These are phyloP conservation scores for Phataginus tricuspis DNA, from an alignment of 2,797 vertebrate species.

Conservation along the genomic window DNA sequence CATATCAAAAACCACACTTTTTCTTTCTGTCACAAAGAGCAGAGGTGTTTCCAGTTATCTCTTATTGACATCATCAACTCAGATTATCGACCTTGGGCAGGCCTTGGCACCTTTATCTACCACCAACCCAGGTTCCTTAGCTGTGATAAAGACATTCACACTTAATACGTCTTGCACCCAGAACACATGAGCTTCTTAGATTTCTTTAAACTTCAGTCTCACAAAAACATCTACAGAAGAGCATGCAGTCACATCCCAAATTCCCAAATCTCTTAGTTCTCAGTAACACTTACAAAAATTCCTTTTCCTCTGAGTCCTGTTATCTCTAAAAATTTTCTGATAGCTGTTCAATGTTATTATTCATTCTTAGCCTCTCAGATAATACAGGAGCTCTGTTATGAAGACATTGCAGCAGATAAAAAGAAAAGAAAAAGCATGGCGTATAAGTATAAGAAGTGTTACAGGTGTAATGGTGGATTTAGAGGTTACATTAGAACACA, in stretches of 20 bases:
- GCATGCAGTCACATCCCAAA: not conserved
- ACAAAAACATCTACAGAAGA: not conserved
- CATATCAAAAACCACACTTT: not conserved
- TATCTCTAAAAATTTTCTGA: conserved; percentile 1
- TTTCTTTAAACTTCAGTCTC: not conserved
- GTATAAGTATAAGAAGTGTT: not conserved
- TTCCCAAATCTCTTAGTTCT: not conserved
- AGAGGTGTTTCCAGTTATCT: not conserved
- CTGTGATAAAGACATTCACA: not conserved
- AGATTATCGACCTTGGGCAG: not conserved
- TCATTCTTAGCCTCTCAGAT: not conserved
- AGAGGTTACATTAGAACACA: not conserved
- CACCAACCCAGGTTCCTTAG: not conserved
- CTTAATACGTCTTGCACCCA: not conserved
- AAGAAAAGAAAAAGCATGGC: not conserved
- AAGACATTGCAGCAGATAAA: not conserved
- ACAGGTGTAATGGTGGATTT: not conserved
- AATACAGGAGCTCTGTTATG: not conserved
- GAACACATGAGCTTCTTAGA: not conserved
- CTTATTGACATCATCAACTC: not conserved
- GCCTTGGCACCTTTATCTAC: not conserved
- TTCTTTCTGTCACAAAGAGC: not conserved
- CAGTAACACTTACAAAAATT: not conserved
- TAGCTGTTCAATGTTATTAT: not conserved
- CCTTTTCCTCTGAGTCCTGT: not conserved